phyloP scores from a whole-genome alignment of 2,888 invertebrate species.

The Sarcophaga caerulescens region DNA sequence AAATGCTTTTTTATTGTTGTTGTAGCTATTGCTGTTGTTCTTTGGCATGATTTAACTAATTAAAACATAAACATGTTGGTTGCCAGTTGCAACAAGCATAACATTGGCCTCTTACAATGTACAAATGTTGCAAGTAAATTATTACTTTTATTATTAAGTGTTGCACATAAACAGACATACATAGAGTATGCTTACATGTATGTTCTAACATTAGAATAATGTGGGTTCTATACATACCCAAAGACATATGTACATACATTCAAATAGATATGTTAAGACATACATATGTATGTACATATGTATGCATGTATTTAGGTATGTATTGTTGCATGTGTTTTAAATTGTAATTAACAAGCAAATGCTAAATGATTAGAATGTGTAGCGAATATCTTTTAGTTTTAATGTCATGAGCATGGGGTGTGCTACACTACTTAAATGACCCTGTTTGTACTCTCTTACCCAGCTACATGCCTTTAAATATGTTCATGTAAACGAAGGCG shows the following conservation, averaged over 20 bases:
- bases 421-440: conserved; percentile 34
- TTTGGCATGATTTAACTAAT: conserved; percentile 66
- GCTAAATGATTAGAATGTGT: conserved; percentile 39
- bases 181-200: not conserved
- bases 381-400: conserved; percentile 3
- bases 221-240: not conserved
- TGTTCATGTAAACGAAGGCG: not conserved
- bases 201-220: no score
- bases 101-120: conserved; percentile 41
- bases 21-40: conserved; percentile 44
- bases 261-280: no score
- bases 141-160: conserved; percentile 61
- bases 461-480: not conserved
- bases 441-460: not conserved
- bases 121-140: conserved; percentile 51
- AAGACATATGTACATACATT: no score
- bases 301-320: not conserved
- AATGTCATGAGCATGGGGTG: conserved; percentile 55
- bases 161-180: conserved; percentile 36
- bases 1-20: conserved; percentile 32
- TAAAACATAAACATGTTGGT: conserved; percentile 66
- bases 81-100: conserved; percentile 48
- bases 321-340: not conserved
- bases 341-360: conserved; percentile 54
- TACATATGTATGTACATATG: not conserved